Conservation (phyloP, 2,888 invertebrate genomes). For the Asteroscopus sphinx region DNA sequence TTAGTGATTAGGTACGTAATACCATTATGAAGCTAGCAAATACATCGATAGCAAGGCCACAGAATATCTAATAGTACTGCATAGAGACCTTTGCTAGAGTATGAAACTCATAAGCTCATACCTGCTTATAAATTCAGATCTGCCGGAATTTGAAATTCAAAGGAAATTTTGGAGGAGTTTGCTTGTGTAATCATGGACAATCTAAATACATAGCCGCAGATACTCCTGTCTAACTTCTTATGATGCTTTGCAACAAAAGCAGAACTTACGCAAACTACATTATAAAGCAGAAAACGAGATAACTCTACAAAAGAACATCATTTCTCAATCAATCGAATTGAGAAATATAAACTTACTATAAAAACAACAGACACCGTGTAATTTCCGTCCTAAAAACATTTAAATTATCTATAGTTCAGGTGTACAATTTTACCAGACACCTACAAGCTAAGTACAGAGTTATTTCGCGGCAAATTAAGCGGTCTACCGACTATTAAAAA, state of each 20-base stretch:
- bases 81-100: slow-evolving; percentile 22
- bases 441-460: slow-evolving; percentile 23
- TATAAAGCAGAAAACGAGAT: not conserved
- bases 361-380: slow-evolving; percentile 17
- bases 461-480: slow-evolving; percentile 62
- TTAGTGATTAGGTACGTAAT: too few relatives aligned
- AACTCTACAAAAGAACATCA: slow-evolving; percentile 3
- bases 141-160: slow-evolving; percentile 41
- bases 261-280: slow-evolving; percentile 9
- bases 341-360: slow-evolving; percentile 26
- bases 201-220: slow-evolving; percentile 37
- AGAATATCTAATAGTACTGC: too few relatives aligned
- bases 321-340: slow-evolving; percentile 3
- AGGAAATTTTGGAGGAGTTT: slow-evolving; percentile 45
- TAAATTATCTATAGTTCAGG: slow-evolving; percentile 31
- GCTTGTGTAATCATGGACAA: slow-evolving; percentile 35
- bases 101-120: slow-evolving; percentile 36
- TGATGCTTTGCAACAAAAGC: slow-evolving; percentile 17
- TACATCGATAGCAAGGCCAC: slow-evolving; percentile 8
- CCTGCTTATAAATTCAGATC: slow-evolving; percentile 42
- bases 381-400: slow-evolving; percentile 42
- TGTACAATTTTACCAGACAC: slow-evolving; percentile 41
- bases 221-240: slow-evolving; percentile 34
- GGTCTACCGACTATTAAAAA: slow-evolving; percentile 60
- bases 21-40: slow-evolving; percentile 3